phyloP scores from a whole-genome alignment of 2,113 vertebrate genomes.

The Acinonyx jubatus region DNA sequence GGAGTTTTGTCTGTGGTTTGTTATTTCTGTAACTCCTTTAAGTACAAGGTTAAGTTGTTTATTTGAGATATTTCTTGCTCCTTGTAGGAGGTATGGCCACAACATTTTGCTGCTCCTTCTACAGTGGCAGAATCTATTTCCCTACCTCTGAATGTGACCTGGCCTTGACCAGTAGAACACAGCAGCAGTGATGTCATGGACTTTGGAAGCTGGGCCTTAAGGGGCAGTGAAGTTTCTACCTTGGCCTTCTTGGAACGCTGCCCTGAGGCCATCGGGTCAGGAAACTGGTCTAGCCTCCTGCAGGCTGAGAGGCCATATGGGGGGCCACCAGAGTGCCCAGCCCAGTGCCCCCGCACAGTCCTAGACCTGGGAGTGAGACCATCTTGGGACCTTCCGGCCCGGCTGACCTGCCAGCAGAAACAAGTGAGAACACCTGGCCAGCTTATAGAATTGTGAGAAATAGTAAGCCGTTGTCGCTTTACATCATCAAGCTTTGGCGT shows the following conservation, averaged over 20 bases:
- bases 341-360: background rate
- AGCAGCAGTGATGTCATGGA: background rate
- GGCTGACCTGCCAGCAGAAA: background rate
- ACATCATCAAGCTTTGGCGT: background rate
- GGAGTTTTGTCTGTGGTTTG: background rate
- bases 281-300: background rate
- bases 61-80: background rate
- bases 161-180: background rate
- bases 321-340: background rate
- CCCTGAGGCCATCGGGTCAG: background rate
- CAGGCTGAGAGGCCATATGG: background rate
- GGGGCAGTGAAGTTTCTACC: accelerated
- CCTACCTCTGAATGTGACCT: accelerated
- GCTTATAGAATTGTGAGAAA: background rate
- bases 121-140: background rate
- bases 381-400: background rate
- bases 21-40: background rate
- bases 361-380: background rate
- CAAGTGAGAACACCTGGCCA: background rate
- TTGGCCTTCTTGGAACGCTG: accelerated
- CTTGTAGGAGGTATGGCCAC: background rate
- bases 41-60: background rate
- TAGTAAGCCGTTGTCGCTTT: background rate
- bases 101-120: background rate
- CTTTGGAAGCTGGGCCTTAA: background rate